Percentiles rank a stretch among this genome's conserved stretches.
phyloP scores from a whole-genome alignment of 2,888 invertebrate species.

The Hartigia nigra region DNA sequence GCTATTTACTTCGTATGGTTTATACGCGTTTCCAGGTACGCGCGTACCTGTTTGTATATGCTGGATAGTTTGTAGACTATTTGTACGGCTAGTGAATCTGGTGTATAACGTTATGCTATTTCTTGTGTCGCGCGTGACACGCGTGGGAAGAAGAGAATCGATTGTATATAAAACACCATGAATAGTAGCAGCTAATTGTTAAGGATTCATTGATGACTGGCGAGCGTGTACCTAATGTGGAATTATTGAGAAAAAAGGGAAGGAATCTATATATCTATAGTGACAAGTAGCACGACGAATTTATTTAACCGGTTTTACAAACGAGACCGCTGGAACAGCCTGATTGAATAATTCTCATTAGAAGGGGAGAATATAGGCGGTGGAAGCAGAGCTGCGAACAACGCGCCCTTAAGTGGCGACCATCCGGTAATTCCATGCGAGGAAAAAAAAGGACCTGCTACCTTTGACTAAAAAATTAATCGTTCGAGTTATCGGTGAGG shows the following conservation, averaged over 20 bases:
- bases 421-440: neutral
- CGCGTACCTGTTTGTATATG: neutral
- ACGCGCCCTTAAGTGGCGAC: neutral
- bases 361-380: neutral
- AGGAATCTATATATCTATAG: neutral
- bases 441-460: neutral
- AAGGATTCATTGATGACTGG: neutral
- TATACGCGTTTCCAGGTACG: slow-evolving; percentile 4
- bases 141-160: neutral
- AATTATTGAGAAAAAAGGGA: neutral
- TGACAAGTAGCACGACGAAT: slow-evolving; percentile 12
- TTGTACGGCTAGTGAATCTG: neutral
- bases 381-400: neutral
- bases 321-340: neutral
- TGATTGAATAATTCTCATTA: slow-evolving; percentile 30
- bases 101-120: neutral
- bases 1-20: slow-evolving; percentile 16
- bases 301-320: slow-evolving; percentile 19
- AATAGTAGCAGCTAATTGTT: neutral
- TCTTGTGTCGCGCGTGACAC: neutral
- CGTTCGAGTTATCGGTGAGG: slow-evolving; percentile 22
- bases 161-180: neutral
- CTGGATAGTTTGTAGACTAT: neutral
- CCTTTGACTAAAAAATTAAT: slow-evolving; percentile 22
- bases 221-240: neutral